Evolutionary conservation across 2,113 vertebrate genomes (phyloP), one percentile per base, ranked within the genome.

Genomic region (Alaudala cheleensis): DNA sequence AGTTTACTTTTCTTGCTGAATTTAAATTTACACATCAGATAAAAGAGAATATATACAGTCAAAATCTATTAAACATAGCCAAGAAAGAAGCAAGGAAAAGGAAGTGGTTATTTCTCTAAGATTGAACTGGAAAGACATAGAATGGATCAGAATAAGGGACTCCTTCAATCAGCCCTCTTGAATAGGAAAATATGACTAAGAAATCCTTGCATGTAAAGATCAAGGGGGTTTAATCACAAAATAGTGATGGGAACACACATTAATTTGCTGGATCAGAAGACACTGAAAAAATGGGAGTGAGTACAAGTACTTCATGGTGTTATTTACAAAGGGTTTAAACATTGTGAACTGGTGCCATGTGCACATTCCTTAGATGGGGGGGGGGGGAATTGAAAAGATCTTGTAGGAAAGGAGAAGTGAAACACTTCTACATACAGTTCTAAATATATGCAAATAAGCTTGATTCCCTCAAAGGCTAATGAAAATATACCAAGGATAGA

Each of bases 381-480:
- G 94, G 94, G n/a, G 37, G 37, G 96, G 96, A 45, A 79, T 34
- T 25, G 33, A 81, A 96, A 73, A 92, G n/a, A 39, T 88, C 73
- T 81, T 96, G 72, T 86, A 58, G 53, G 66, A 73, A 95, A 95
- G 37, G 20, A 64, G 76, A 95, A 95, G 37, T 17, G 8, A 80
- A 92, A n/a, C 20, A n/a, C 11, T 93, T 81, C 37, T 81, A 47
- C 24, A 92, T 64, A 58, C 26, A 82, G 51, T 39, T 67, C 45
- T 90, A 92, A 79, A 80, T 20, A 69, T 14, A 69, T 93, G 40
- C 42, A 95, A 92, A 87, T 74, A 62, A 8, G 26, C 7, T 86
- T 92, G 51, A 53, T 33, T 93, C 34, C 40, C 56, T 54, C 24
- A 91, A 96, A 96, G 77, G 50, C 31, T 82, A 72, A 77, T 49